Evolutionary conservation across 2,113 vertebrate species (phyloP).

Genomic region (Microtus pennsylvanicus): DNA sequence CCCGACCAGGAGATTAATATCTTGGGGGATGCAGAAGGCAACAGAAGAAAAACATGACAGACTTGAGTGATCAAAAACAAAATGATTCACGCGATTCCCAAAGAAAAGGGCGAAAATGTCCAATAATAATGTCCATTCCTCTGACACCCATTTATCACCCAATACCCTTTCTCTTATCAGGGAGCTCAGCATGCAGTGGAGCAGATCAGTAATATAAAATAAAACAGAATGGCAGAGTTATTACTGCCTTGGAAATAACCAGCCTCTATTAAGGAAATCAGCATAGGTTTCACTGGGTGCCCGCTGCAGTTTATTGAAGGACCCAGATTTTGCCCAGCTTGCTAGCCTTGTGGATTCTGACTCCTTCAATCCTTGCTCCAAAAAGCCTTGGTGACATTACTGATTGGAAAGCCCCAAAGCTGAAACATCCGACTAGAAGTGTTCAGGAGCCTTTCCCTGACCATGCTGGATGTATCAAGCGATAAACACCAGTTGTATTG

Average conservation of each 20-base stretch:
- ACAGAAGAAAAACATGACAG: slow-evolving; percentile 9
- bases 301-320: neutral
- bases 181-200: neutral
- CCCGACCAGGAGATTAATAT: neutral
- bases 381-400: neutral
- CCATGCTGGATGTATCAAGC: neutral
- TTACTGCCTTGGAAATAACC: neutral
- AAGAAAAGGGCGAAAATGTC: neutral
- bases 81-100: neutral
- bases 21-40: neutral
- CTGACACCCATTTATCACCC: neutral
- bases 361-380: neutral
- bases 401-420: neutral
- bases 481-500: slow-evolving; percentile 10
- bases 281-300: neutral
- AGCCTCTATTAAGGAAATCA: neutral
- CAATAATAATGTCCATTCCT: neutral
- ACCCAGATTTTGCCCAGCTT: neutral
- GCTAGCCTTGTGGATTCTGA: neutral
- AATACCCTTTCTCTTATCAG: neutral
- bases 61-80: neutral
- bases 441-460: neutral
- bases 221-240: neutral
- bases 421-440: neutral
- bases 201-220: neutral